These are phyloP conservation scores for Molorchus minor DNA, from an alignment of 2,888 invertebrate genomes.

Conservation along the genomic window DNA sequence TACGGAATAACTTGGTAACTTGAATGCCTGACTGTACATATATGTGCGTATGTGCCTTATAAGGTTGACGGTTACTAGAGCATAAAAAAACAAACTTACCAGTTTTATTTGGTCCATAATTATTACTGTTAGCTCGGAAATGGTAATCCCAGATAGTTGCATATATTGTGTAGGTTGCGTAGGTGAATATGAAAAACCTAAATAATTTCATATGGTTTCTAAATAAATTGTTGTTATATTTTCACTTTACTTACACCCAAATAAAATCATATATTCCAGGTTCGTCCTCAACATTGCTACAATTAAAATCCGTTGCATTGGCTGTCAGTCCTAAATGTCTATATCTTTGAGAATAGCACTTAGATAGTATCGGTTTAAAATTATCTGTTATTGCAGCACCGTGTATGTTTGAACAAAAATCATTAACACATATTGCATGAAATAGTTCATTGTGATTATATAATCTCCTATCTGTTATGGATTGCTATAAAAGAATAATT, in stretches of 20 bases:
- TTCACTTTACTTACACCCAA: conserved; percentile 33
- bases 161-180: conserved; percentile 22
- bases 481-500: conserved; percentile 40
- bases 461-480: conserved; percentile 35
- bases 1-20: no score
- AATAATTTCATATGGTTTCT: no score
- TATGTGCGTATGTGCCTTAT: no score
- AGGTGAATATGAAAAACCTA: conserved; percentile 21
- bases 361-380: conserved; percentile 8
- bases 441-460: conserved; percentile 45
- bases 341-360: conserved; percentile 38
- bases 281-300: conserved; percentile 29
- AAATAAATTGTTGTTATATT: no score
- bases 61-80: no score
- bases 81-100: conserved; percentile 13
- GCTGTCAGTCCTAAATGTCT: conserved; percentile 32
- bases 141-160: conserved; percentile 31
- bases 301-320: conserved; percentile 28
- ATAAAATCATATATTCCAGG: conserved; percentile 26
- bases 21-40: no score
- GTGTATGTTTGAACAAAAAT: conserved; percentile 30
- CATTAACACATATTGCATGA: conserved; percentile 43
- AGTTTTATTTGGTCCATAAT: background rate
- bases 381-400: conserved; percentile 6
- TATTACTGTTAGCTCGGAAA: background rate